Evolutionary conservation across 2,113 vertebrate genomes (phyloP).

Genomic region (Catharus minimus): DNA sequence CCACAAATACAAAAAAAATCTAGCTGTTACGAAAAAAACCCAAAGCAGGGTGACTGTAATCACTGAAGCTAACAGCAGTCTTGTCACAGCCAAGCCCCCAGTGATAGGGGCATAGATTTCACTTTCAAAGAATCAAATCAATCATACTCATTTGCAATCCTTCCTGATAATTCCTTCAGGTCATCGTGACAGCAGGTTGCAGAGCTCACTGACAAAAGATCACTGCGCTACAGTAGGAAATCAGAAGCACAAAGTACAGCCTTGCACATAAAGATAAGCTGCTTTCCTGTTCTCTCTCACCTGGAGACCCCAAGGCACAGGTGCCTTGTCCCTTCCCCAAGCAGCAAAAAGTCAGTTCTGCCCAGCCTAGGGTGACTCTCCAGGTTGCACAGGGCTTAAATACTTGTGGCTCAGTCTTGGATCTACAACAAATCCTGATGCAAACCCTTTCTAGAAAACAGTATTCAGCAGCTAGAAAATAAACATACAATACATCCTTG

Average conservation of each 20-base stretch:
- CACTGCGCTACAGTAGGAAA: accelerated
- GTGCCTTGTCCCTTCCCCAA: background rate
- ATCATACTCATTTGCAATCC: accelerated
- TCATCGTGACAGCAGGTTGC: background rate
- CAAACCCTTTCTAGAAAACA: background rate
- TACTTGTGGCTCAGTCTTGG: background rate
- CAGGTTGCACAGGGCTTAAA: background rate
- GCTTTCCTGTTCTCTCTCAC: background rate
- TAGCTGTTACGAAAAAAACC: background rate
- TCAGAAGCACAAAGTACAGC: background rate
- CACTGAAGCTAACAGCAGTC: background rate
- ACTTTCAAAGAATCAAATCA: background rate
- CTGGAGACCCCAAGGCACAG: background rate
- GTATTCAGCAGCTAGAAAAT: background rate
- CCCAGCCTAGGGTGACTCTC: background rate
- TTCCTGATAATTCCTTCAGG: background rate
- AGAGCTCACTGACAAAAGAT: background rate
- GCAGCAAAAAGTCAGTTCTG: background rate
- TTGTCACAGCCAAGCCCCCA: background rate
- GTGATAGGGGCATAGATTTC: background rate
- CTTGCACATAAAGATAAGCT: background rate
- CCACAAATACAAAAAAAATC: background rate
- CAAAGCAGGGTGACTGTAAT: background rate
- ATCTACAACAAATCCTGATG: background rate
- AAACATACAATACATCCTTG: background rate